phyloP scores from a whole-genome alignment of 2,797 vertebrate species.

The Falco concolor region DNA sequence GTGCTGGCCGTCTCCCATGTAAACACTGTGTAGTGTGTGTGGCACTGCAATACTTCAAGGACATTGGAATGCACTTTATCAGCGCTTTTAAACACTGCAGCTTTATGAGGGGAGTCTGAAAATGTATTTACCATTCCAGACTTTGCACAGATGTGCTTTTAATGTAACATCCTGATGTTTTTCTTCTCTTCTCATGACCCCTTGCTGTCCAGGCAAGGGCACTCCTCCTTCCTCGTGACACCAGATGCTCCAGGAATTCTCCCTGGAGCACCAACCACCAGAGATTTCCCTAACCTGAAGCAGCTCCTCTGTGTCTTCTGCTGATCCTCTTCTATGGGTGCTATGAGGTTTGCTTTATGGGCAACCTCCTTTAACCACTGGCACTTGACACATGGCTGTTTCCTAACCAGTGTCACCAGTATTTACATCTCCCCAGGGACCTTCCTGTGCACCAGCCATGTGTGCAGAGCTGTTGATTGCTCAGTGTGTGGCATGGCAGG shows the following conservation, averaged over 20 bases:
- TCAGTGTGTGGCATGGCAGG: not conserved
- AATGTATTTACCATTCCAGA: constrained; percentile 68
- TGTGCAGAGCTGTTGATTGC: not conserved
- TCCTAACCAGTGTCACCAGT: not conserved
- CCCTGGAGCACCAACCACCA: not conserved
- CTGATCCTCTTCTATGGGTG: not conserved
- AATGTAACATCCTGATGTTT: constrained; percentile 64
- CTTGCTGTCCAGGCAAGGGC: constrained; percentile 34
- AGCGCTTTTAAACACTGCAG: constrained; percentile 72
- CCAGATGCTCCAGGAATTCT: constrained; percentile 19
- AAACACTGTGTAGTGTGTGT: constrained; percentile 29
- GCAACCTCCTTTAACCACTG: not conserved
- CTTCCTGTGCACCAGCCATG: not conserved
- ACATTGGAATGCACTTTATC: constrained; percentile 72
- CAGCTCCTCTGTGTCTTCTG: not conserved
- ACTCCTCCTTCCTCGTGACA: not conserved
- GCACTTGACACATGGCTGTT: not conserved
- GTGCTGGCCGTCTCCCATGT: not conserved
- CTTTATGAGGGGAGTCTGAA: constrained; percentile 73
- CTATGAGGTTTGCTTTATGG: not conserved
- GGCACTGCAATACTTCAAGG: constrained; percentile 24
- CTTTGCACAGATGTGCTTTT: constrained; percentile 72
- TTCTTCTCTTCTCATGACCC: constrained; percentile 68
- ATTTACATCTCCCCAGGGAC: not conserved
- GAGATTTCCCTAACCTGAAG: not conserved